Evolutionary conservation across 2,888 invertebrate genomes (phyloP).

Genomic region (Agrotis segetum): DNA sequence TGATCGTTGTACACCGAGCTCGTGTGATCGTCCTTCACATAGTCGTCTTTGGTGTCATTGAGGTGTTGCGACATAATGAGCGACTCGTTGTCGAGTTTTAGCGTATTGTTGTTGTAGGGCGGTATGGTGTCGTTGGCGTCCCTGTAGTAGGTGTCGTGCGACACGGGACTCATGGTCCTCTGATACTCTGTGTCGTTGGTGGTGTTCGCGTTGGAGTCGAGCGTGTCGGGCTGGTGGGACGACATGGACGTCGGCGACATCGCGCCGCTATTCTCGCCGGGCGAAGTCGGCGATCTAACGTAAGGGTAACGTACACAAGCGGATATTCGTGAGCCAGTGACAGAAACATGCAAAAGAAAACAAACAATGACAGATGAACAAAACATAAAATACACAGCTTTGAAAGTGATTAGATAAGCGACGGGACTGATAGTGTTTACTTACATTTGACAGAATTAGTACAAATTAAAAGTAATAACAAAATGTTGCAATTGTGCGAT

Average conservation of each 20-base stretch:
- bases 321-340: conserved; percentile 89
- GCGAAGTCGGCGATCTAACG: conserved; percentile 88
- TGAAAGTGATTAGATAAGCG: conserved; percentile 81
- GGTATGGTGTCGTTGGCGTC: conserved; percentile 74
- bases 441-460: conserved; percentile 68
- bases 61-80: conserved; percentile 85
- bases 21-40: conserved; percentile 81
- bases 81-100: conserved; percentile 88
- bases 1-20: conserved; percentile 83
- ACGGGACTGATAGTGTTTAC: conserved; percentile 71
- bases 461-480: conserved; percentile 71
- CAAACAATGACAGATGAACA: conserved; percentile 80
- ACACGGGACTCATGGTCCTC: conserved; percentile 83
- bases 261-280: conserved; percentile 84
- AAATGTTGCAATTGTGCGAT: conserved; percentile 74
- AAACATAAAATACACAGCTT: conserved; percentile 75
- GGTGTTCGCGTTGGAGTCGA: conserved; percentile 79
- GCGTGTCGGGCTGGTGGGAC: conserved; percentile 77
- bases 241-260: conserved; percentile 86
- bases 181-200: conserved; percentile 80
- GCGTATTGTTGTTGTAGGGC: conserved; percentile 88
- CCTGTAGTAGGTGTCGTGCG: conserved; percentile 92
- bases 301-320: conserved; percentile 86
- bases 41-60: conserved; percentile 85
- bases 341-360: conserved; percentile 89